Evolutionary conservation across 2,888 invertebrate genomes (phyloP).

Genomic region (Lacanobia wlatinum): DNA sequence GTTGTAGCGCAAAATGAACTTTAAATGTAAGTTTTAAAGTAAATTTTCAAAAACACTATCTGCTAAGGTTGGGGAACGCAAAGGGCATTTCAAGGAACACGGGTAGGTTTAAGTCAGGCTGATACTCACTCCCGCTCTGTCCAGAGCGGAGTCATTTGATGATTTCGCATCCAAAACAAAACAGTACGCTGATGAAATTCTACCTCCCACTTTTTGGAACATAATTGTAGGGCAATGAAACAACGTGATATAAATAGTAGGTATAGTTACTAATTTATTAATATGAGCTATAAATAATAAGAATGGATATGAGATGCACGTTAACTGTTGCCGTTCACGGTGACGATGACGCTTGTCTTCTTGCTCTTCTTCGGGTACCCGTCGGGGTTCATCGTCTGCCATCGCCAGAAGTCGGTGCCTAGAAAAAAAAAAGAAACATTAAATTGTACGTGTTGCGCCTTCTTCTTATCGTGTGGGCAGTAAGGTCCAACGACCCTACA

Average conservation of each 20-base stretch:
- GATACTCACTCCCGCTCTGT: too few species aligned
- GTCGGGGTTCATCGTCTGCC: conserved; percentile 97
- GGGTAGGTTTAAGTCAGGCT: too few species aligned
- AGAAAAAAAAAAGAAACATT: conserved; percentile 61
- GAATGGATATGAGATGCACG: conserved; percentile 61
- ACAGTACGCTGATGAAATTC: too few species aligned
- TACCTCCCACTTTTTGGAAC: too few species aligned
- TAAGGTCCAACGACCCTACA: too few species aligned
- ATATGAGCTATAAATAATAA: conserved; percentile 63
- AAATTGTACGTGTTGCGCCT: neutral
- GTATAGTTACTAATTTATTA: conserved; percentile 72
- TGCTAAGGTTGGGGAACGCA: too few species aligned
- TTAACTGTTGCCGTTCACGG: conserved; percentile 87
- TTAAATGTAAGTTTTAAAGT: neutral
- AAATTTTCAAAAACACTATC: neutral
- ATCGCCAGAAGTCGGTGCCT: conserved; percentile 98
- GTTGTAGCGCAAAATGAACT: neutral
- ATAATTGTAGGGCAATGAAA: conserved; percentile 43
- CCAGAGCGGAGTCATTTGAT: too few species aligned
- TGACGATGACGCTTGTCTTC: conserved; percentile 82
- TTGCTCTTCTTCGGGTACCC: conserved; percentile 92
- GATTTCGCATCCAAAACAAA: too few species aligned
- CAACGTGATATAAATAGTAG: conserved; percentile 62
- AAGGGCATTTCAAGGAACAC: too few species aligned
- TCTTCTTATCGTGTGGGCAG: too few species aligned